A percentile compares a stretch with the other conserved stretches of the same genome.
These are phyloP conservation scores for Amblyopsis rosae DNA, from an alignment of 2,113 vertebrate genomes.

Conservation along the genomic window DNA sequence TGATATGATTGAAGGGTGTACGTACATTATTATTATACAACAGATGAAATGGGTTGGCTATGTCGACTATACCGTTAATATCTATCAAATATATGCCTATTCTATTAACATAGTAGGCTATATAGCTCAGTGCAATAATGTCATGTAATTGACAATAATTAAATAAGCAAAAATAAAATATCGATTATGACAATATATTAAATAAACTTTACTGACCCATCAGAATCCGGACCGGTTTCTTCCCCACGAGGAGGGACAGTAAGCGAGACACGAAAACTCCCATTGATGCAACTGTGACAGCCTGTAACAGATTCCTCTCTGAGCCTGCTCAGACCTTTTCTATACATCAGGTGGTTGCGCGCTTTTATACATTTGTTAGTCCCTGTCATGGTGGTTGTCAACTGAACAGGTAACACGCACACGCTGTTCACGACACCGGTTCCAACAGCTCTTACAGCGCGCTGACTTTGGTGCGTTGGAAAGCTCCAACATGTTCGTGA, in stretches of 20 bases:
- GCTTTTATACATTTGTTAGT: too few species aligned
- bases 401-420: too few species aligned
- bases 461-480: too few species aligned
- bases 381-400: too few species aligned
- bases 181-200: background rate
- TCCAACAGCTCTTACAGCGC: too few species aligned
- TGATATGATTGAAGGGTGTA: background rate
- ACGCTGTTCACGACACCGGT: too few species aligned
- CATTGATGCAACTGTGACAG: background rate
- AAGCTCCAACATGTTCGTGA: too few species aligned
- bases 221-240: conserved; percentile 27
- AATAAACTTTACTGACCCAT: conserved; percentile 13
- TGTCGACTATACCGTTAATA: background rate
- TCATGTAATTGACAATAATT: background rate
- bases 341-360: too few species aligned
- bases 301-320: too few species aligned
- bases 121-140: background rate
- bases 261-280: background rate
- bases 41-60: background rate
- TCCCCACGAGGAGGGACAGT: conserved; percentile 9
- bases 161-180: background rate
- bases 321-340: too few species aligned
- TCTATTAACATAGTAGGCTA: background rate
- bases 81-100: background rate
- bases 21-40: background rate